Base-by-base conservation (phyloP, 2,888 invertebrate species). In the Trichogramma evanescens region DNA sequence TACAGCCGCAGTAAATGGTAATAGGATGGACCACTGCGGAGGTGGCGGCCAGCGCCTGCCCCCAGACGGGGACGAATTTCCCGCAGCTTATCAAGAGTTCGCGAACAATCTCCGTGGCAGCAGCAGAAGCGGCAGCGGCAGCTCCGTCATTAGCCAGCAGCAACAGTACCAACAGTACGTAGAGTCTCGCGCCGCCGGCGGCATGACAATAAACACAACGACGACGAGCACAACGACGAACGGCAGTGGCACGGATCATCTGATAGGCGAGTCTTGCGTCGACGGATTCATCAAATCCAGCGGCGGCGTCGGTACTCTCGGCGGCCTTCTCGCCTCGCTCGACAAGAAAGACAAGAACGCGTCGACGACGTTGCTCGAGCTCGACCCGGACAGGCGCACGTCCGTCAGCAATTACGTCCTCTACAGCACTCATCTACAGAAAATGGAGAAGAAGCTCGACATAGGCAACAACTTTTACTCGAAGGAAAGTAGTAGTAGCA, bases 11-110 rank as follows among this genome's bases (percentile, higher is more conserved):
- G 74, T 71, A 70, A 70, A 78, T 75, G 77, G 77, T 73, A 26
- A 26, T 26, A 80, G 73, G 66, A 81, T 81, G 81, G 81, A 81
- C 69, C 78, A 78, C 70, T 81, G 80, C 67, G 82, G 83, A 66
- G 83, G 83, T 68, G 83, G 83, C 68, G 85, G 86, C 73, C 87
- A 88, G 54, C 83, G 90, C 69, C 86, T 89, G 75, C 90, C 90
- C 66, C 90, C 90, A 50, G 90, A 91, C 78, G 90, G 90, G 70
- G 89, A 89, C 77, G 91, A 91, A 77, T 89, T 89, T 75, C 89
- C 90, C 58, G 81, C 82, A 52, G 86, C 86, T 69, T 85, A 83
- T 69, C 81, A 86, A 69, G 88, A 89, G 74, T 77, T 74, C 64
- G 70, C 65, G 39, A 80, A 64, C 13, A 80, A 80, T 70, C 74